Percentiles rank a stretch among this genome's conserved stretches.
Conservation (phyloP, 2,888 invertebrate species). For the Acanthosepion esculentum region DNA sequence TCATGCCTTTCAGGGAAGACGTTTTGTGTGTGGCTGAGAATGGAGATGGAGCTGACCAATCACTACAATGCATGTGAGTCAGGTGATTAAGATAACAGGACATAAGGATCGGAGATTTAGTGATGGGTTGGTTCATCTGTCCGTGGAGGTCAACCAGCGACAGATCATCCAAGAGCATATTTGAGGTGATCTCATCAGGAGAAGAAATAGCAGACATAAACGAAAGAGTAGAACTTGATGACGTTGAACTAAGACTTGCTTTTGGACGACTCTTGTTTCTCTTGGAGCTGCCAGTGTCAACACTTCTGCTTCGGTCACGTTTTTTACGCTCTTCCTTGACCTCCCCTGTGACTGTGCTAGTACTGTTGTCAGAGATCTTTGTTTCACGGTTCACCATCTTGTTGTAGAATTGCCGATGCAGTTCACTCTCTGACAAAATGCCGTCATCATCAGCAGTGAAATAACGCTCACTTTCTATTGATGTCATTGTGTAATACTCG, state of each 20-base stretch:
- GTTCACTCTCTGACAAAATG: slow-evolving; percentile 48
- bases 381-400: slow-evolving; percentile 44
- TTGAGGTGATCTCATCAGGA: slow-evolving; percentile 87
- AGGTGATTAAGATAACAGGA: slow-evolving; percentile 89
- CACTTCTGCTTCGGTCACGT: slow-evolving; percentile 43
- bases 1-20: slow-evolving; percentile 55
- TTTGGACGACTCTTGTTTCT: slow-evolving; percentile 19
- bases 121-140: slow-evolving; percentile 92
- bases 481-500: slow-evolving; percentile 51
- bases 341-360: neutral
- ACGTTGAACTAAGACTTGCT: slow-evolving; percentile 40
- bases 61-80: slow-evolving; percentile 81
- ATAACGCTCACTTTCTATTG: slow-evolving; percentile 82
- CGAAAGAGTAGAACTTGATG: slow-evolving; percentile 59
- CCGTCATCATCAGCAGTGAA: slow-evolving; percentile 93
- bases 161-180: slow-evolving; percentile 61
- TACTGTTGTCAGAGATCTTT: neutral
- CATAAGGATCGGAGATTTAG: slow-evolving; percentile 94
- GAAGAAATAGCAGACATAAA: slow-evolving; percentile 72
- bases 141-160: slow-evolving; percentile 88
- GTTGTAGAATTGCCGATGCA: slow-evolving; percentile 48
- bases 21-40: slow-evolving; percentile 53
- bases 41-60: slow-evolving; percentile 73
- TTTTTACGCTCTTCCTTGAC: slow-evolving; percentile 24
- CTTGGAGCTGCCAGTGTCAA: neutral